phyloP scores from a whole-genome alignment of 2,113 vertebrate species.

The Lampris incognitus region DNA sequence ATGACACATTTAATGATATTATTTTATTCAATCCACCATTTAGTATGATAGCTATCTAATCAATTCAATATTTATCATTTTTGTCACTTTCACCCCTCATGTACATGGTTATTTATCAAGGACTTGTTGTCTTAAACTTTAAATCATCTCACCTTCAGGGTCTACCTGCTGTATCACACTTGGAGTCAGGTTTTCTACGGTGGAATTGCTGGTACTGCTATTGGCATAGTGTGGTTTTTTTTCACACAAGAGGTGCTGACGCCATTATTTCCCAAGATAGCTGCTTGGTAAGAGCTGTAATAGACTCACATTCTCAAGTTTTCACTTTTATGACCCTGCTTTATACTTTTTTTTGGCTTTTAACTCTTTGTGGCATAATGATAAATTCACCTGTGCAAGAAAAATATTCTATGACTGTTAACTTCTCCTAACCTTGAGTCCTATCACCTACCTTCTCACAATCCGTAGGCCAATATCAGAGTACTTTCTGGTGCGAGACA shows the following conservation, averaged over 20 bases:
- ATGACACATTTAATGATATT: too few species aligned
- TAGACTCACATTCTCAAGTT: not conserved
- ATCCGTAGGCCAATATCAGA: slow-evolving; percentile 92
- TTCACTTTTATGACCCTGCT: slow-evolving; percentile 39
- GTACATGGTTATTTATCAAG: too few species aligned
- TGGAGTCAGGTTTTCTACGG: slow-evolving; percentile 97
- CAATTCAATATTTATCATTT: too few species aligned
- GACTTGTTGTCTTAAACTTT: not conserved
- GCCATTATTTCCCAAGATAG: slow-evolving; percentile 97
- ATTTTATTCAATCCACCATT: too few species aligned
- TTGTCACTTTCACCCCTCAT: too few species aligned
- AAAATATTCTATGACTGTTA: not conserved
- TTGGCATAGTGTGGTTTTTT: slow-evolving; percentile 93
- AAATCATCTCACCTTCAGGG: slow-evolving; percentile 76
- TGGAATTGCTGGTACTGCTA: slow-evolving; percentile 88
- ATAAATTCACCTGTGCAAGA: slow-evolving; percentile 26
- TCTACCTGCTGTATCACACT: slow-evolving; percentile 97
- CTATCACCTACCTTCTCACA: not conserved
- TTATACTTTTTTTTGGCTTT: slow-evolving; percentile 1
- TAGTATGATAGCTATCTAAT: too few species aligned
- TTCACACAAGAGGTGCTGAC: slow-evolving; percentile 98
- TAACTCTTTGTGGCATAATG: too few species aligned
- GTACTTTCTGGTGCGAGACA: slow-evolving; percentile 98
- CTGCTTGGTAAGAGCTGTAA: slow-evolving; percentile 89
- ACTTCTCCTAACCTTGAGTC: not conserved